Evolutionary conservation across 1,140 invertebrate genomes (phyloP), one percentile per base, ranked within the genome.

Genomic region (Anoplolepis gracilipes): DNA sequence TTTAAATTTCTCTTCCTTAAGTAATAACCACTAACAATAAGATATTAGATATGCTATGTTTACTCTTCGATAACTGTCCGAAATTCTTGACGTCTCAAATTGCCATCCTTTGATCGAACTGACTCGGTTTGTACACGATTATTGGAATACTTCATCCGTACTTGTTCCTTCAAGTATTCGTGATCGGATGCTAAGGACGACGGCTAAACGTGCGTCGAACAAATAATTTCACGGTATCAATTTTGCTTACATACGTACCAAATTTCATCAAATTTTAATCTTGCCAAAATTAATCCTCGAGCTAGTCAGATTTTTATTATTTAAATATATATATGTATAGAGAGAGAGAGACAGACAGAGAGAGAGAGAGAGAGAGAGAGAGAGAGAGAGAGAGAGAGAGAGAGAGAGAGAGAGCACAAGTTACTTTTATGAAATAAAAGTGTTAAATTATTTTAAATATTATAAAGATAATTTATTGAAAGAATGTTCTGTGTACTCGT

Each of bases 101-200:
- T 73, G 39, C 36, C 53, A 73, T 22, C 30, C 33, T 82, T 59
- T 70, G 62, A 79, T 79, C 84, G 67, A 59, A 11, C 78, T 46
- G 53, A 36, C 61, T 64, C 57, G 16, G 81, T 69, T 69, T 69
- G 59, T 49, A 39, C 64, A 28, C 62, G 72, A 85, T 90, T 91
- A 91, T 92, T 87, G 89, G 67, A 90, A 91, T 90, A 90, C 89
- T 92, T 91, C 69, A 69, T 85, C 62, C 67, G 65, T 88, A 91
- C 81, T 89, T 91, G 77, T 77, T 84, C 16, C 78, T 39, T 25
- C 82, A 90, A 89, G 87, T 91, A 91, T 90, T 91, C 61, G 42
- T 67, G 82, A 70, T 57, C 76, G 28, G 33, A 55, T 55, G 42
- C 70, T 76, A 16, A 61, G 59, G 53, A 33, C 61, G 61, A 79